phyloP scores from a whole-genome alignment of 2,113 vertebrate genomes.

The Macrotis lagotis region DNA sequence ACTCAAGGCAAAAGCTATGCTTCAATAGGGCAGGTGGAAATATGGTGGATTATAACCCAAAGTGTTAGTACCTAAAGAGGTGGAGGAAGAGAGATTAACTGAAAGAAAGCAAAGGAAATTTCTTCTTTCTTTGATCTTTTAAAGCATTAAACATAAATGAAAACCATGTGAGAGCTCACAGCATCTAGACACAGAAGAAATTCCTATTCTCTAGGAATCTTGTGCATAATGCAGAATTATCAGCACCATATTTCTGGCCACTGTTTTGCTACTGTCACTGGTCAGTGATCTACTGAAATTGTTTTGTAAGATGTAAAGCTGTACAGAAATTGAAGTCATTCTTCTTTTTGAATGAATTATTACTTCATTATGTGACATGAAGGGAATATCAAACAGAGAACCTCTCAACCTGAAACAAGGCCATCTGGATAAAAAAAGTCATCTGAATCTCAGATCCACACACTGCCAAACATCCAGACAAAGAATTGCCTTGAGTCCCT shows the following conservation, averaged over 20 bases:
- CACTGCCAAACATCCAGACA: neutral
- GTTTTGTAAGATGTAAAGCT: neutral
- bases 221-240: neutral
- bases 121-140: neutral
- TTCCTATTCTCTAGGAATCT: neutral
- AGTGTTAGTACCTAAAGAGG: neutral
- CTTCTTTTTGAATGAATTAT: no score
- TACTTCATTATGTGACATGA: neutral
- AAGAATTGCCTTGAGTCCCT: neutral
- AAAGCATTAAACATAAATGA: neutral
- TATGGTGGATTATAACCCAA: neutral
- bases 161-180: neutral
- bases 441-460: neutral
- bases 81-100: neutral
- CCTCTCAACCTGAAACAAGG: neutral
- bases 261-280: neutral
- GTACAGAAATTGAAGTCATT: neutral
- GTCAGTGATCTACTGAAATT: neutral
- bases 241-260: no score
- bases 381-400: neutral
- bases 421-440: neutral
- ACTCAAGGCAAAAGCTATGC: neutral
- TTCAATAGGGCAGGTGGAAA: neutral
- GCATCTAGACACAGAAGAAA: neutral
- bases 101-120: neutral